phyloP scores from a whole-genome alignment of 1,140 invertebrate species.

The Cataglyphis hispanica region DNA sequence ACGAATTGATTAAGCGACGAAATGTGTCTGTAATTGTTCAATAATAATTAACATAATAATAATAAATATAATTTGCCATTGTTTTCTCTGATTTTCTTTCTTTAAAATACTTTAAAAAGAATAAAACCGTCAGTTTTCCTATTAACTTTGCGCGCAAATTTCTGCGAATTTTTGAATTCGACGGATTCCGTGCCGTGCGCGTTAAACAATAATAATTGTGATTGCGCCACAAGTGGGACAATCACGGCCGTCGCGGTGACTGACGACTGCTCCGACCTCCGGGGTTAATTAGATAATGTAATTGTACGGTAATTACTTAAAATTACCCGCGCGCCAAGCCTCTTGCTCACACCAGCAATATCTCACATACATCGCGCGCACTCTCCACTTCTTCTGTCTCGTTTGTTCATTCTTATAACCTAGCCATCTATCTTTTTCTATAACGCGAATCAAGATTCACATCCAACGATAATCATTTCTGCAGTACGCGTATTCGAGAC shows the following conservation, averaged over 20 bases:
- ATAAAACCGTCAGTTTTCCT: neutral
- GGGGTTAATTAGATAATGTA: constrained; percentile 86
- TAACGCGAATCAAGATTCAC: constrained; percentile 37
- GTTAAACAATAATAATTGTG: constrained; percentile 81
- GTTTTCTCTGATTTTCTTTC: neutral
- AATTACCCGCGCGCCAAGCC: constrained; percentile 81
- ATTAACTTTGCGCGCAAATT: constrained; percentile 19
- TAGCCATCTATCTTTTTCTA: constrained; percentile 24
- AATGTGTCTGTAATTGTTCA: neutral
- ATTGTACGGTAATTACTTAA: constrained; percentile 84
- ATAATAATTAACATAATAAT: constrained; percentile 24
- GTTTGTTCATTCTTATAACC: constrained; percentile 26
- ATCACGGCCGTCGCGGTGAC: constrained; percentile 77
- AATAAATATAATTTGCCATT: neutral
- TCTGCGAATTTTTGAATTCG: constrained; percentile 66
- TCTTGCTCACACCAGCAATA: constrained; percentile 65
- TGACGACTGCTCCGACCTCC: constrained; percentile 78
- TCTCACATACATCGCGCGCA: constrained; percentile 29
- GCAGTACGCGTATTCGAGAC: neutral
- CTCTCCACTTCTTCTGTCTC: constrained; percentile 23
- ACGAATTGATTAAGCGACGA: constrained; percentile 12
- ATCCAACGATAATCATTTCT: constrained; percentile 39
- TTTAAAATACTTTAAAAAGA: neutral
- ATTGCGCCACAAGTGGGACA: constrained; percentile 81
- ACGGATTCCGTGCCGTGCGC: constrained; percentile 54